Evolutionary conservation across 2,113 vertebrate species (phyloP).

Genomic region (Halichoeres trimaculatus): DNA sequence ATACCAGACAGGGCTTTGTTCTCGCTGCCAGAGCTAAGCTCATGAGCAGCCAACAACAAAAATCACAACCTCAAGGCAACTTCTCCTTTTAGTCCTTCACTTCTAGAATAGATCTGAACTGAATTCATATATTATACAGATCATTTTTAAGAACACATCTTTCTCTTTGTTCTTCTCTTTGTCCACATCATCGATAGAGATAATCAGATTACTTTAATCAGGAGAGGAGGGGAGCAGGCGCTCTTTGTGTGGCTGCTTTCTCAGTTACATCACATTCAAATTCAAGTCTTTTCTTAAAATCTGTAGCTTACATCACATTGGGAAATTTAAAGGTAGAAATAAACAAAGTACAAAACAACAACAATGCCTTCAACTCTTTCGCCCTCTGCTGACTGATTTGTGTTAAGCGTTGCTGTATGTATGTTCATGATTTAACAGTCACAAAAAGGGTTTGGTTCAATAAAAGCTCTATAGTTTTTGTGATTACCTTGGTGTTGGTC

Average conservation of each 20-base stretch:
- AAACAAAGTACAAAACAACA: too few relatives aligned
- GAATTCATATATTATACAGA: neutral
- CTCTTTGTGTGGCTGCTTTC: neutral
- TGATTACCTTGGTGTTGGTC: slow-evolving; percentile 87
- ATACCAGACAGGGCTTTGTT: slow-evolving; percentile 73
- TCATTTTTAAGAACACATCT: neutral
- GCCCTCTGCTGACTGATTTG: too few relatives aligned
- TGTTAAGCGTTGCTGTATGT: too few relatives aligned
- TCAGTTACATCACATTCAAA: slow-evolving; percentile 41
- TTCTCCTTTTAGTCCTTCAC: neutral
- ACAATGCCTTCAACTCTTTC: too few relatives aligned
- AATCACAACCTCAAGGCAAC: neutral
- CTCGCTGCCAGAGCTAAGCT: slow-evolving; percentile 17
- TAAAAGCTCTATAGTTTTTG: too few relatives aligned
- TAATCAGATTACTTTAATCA: slow-evolving; percentile 29
- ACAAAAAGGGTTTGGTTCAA: too few relatives aligned
- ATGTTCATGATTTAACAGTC: too few relatives aligned
- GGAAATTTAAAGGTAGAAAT: too few relatives aligned
- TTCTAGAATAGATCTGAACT: neutral
- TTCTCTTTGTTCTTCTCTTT: neutral
- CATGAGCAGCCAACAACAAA: slow-evolving; percentile 24
- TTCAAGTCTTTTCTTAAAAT: neutral
- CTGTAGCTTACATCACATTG: too few relatives aligned
- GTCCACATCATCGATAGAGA: slow-evolving; percentile 7
- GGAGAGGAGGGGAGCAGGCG: neutral